Base-by-base conservation (phyloP, 2,888 invertebrate genomes). In the Eupithecia pulchellata region DNA sequence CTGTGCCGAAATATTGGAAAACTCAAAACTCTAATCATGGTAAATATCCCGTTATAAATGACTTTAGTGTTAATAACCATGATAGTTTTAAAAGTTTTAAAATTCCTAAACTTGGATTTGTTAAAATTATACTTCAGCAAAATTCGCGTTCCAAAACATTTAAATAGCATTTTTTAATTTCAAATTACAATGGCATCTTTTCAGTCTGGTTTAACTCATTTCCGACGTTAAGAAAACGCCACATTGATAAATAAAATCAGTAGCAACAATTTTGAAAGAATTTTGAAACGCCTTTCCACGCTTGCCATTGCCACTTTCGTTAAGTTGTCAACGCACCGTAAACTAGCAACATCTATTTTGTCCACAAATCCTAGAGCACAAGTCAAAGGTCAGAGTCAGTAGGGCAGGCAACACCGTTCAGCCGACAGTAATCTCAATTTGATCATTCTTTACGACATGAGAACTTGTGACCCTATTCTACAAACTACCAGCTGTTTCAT, bases 391-490 rank as follows among this genome's bases (percentile, higher is more conserved):
- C 77, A 75, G 52, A 73, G 75, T 72, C 76, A 75, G 71, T 75
- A 70, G 76, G 71, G 32, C 74, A 64, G 62, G 55, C 79, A 75
- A 73, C 77, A 65, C 62, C 74, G 72, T 73, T 72, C 64, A 36
- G 76, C 68, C 72, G 84, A 82, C 84, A 79, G 72, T 81, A 81
- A 86, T 79, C 80, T 68, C 77, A 75, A 77, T 82, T 84, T 82
- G 78, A 85, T 84, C 78, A 79, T 82, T 81, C 81, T 86, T 85
- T 85, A 85, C 81, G 83, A 73, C 75, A 70, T 76, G 78, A 77
- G 76, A 76, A 75, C 79, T 78, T 72, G 77, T 79, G 81, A 80
- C 80, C 83, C 75, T 67, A 42, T 60, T 52, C 55, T 13, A 62
- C 71, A 68, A 71, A 27, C 52, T 47, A 58, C 11, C 52, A 47